These are phyloP conservation scores for Limnodromus scolopaceus DNA, from an alignment of 2,797 vertebrate genomes.

Conservation along the genomic window DNA sequence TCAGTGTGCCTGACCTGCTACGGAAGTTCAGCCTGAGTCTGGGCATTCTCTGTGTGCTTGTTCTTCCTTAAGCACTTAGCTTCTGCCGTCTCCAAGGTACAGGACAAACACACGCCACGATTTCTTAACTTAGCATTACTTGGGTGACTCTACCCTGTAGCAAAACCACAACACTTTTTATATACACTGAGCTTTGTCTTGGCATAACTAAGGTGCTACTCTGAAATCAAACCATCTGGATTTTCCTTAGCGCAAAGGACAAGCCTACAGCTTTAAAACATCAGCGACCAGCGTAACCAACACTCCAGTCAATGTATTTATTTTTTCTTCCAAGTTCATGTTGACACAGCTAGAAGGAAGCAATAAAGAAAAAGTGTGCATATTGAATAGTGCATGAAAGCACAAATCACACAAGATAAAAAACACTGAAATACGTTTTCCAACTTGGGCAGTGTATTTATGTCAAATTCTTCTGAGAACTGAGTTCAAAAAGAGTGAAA, in stretches of 20 bases:
- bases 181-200: rapidly evolving
- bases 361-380: neutral
- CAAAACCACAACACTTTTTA: rapidly evolving
- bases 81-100: neutral
- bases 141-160: neutral
- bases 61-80: neutral
- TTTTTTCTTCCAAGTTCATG: neutral
- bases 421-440: neutral
- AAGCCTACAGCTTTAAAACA: neutral
- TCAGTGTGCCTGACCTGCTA: neutral
- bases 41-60: neutral
- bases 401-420: neutral
- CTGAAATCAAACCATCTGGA: neutral
- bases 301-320: neutral
- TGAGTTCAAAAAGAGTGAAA: neutral
- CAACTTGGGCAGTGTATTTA: neutral
- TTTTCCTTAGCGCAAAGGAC: neutral
- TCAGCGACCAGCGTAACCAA: neutral
- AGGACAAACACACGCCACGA: neutral
- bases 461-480: neutral
- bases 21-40: neutral
- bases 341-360: neutral
- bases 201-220: neutral
- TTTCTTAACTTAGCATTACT: rapidly evolving
- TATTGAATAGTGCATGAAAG: neutral